Conservation (phyloP, 1,140 invertebrate species). For the Habropoda laboriosa region DNA sequence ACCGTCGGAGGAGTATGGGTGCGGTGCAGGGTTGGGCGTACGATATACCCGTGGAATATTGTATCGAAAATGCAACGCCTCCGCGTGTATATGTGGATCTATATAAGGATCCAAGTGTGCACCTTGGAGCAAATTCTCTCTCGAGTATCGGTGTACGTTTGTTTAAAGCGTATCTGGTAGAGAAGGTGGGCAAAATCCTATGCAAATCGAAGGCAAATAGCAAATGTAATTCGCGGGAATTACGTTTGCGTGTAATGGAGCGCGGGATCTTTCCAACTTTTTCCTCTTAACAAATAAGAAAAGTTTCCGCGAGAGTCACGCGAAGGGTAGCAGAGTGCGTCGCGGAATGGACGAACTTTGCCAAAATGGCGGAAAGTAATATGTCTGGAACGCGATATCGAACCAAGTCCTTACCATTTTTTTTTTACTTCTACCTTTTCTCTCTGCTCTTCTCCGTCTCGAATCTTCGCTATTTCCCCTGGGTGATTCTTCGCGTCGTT, state of each 20-base stretch:
- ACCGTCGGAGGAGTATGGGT: not conserved
- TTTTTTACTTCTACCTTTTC: not conserved
- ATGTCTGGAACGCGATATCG: not conserved
- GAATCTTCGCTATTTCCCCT: not conserved
- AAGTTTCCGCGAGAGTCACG: not conserved
- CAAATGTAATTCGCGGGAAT: conserved; percentile 16
- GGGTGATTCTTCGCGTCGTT: not conserved
- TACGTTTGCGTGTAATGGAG: not conserved
- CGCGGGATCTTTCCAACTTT: not conserved
- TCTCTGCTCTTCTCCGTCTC: not conserved
- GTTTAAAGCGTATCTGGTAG: no score
- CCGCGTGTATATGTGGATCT: no score
- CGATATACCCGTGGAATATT: not conserved
- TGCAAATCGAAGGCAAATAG: conserved; percentile 13
- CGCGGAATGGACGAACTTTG: not conserved
- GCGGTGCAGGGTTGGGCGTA: not conserved
- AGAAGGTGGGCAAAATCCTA: not conserved
- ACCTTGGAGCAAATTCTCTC: no score
- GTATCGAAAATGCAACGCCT: not conserved
- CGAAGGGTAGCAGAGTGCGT: not conserved
- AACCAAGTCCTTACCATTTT: not conserved
- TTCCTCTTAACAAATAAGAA: conserved; percentile 22
- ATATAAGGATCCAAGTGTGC: no score
- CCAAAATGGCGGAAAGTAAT: not conserved
- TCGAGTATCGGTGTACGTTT: no score